Conservation (phyloP, 2,797 vertebrate species). For the Coracias cyanogaster region DNA sequence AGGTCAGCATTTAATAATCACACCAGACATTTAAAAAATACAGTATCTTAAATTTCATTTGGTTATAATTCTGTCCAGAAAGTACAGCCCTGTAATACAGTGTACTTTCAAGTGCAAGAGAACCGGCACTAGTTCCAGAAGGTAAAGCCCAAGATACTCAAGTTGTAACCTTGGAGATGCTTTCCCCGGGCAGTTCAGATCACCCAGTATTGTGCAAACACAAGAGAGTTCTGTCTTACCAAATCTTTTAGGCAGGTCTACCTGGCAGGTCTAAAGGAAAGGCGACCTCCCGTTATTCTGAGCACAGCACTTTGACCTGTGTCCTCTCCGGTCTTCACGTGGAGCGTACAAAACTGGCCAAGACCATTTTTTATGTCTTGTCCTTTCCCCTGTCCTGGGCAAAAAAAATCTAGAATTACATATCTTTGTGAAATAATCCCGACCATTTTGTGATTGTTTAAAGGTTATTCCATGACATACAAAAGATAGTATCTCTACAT, state of each 20-base stretch:
- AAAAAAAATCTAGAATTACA: neutral
- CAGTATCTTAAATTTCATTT: neutral
- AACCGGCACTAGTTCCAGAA: neutral
- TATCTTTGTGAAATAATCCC: neutral
- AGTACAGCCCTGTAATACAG: neutral
- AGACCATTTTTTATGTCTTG: accelerated
- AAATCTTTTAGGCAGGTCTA: neutral
- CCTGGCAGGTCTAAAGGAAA: neutral
- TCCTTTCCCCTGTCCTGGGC: neutral
- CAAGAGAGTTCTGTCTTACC: neutral
- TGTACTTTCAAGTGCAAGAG: neutral
- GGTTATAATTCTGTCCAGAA: neutral
- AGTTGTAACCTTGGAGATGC: neutral
- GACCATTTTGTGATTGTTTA: neutral
- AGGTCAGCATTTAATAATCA: neutral
- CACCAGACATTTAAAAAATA: neutral
- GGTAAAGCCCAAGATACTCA: neutral
- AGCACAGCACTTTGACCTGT: neutral
- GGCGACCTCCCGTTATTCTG: neutral
- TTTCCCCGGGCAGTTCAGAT: neutral
- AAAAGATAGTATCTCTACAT: accelerated
- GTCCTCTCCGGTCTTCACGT: neutral
- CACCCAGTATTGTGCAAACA: accelerated
- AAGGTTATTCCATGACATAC: neutral
- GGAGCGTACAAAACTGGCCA: neutral